Percentiles rank a stretch among this genome's conserved stretches.
phyloP scores from a whole-genome alignment of 2,797 vertebrate species.

The Crocidura indochinensis region DNA sequence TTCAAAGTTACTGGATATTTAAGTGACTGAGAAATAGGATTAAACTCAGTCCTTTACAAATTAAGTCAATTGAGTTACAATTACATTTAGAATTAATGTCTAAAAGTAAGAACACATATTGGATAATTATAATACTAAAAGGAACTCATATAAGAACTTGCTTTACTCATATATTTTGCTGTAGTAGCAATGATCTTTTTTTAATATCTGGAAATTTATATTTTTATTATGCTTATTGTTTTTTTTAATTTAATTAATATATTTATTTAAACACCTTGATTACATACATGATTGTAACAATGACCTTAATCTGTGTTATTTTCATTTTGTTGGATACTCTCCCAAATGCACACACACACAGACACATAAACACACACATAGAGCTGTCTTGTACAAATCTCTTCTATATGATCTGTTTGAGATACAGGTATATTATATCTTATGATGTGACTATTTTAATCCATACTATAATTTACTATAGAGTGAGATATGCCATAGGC shows the following conservation, averaged over 20 bases:
- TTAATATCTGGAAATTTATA: too few relatives aligned
- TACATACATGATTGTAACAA: background rate
- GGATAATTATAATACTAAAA: constrained; percentile 15
- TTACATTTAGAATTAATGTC: constrained; percentile 44
- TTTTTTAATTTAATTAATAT: too few relatives aligned
- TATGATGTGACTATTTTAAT: background rate
- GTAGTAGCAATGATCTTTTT: constrained; percentile 7
- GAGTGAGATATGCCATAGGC: background rate
- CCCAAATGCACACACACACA: background rate
- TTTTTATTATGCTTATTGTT: too few relatives aligned
- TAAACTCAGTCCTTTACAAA: background rate
- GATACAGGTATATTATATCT: background rate
- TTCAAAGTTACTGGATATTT: background rate
- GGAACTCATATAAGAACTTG: background rate
- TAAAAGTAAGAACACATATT: constrained; percentile 25
- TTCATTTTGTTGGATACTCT: background rate
- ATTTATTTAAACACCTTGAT: too few relatives aligned
- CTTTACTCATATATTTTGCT: constrained; percentile 13
- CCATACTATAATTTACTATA: background rate
- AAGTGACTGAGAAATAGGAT: background rate
- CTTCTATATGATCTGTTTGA: background rate
- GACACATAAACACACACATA: too few relatives aligned
- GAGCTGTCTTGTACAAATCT: rapidly evolving
- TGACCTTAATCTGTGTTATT: background rate
- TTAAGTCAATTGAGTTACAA: constrained; percentile 1